Conservation (phyloP, 2,797 vertebrate genomes). For the Sebastes iracundus region DNA sequence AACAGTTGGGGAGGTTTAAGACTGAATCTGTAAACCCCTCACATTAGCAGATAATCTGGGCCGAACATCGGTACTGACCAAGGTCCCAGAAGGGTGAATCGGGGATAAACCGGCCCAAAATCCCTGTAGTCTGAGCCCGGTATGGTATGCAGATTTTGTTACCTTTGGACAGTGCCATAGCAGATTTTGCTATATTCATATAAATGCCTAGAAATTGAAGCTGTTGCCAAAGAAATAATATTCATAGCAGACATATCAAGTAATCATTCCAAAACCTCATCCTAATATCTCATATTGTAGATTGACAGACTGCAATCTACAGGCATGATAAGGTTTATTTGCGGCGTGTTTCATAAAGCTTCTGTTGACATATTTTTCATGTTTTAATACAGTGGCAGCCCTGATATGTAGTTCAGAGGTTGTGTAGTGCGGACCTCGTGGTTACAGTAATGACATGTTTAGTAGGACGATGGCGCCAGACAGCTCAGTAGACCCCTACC, state of each 20-base stretch:
- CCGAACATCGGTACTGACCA: not conserved
- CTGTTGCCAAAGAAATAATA: not conserved
- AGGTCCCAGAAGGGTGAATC: not conserved
- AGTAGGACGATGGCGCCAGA: constrained; percentile 84
- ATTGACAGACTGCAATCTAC: not conserved
- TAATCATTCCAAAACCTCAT: constrained; percentile 6
- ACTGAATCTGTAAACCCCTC: not conserved
- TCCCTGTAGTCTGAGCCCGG: not conserved
- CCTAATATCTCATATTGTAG: not conserved
- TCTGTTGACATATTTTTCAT: constrained; percentile 31
- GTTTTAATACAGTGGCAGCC: constrained; percentile 22
- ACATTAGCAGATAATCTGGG: not conserved
- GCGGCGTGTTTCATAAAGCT: constrained; percentile 29
- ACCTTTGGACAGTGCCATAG: not conserved
- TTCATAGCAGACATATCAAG: not conserved
- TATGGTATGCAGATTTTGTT: not conserved
- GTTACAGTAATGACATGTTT: constrained; percentile 88
- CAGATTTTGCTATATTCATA: not conserved
- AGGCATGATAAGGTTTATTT: constrained; percentile 31
- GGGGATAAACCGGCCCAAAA: not conserved
- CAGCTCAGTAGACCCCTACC: constrained; percentile 69
- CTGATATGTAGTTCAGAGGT: constrained; percentile 25
- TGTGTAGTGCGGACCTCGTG: constrained; percentile 71
- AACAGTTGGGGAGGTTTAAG: no score
- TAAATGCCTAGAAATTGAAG: not conserved